phyloP scores from a whole-genome alignment of 2,113 vertebrate species.

The Toxostoma redivivum region DNA sequence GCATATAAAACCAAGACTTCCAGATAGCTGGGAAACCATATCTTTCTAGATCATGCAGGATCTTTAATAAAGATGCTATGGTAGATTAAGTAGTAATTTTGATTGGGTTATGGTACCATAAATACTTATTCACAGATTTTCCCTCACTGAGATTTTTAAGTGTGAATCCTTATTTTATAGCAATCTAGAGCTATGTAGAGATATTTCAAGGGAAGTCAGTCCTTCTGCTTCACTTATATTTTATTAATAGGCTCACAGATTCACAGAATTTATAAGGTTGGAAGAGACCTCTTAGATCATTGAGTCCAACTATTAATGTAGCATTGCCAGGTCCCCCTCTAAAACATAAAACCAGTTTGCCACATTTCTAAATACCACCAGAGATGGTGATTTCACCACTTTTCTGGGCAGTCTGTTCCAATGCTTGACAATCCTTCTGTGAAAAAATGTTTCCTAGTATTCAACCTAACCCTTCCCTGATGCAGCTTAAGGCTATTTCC shows the following conservation, averaged over 20 bases:
- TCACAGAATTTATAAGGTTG: not conserved
- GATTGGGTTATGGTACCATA: not conserved
- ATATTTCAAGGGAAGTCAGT: not conserved
- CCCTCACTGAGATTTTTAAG: not conserved
- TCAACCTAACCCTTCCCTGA: not conserved
- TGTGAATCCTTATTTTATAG: not conserved
- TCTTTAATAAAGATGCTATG: not conserved
- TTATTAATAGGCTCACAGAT: not conserved
- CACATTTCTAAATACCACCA: not conserved
- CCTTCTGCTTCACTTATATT: not conserved
- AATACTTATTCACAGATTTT: not conserved
- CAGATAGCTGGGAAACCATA: not conserved
- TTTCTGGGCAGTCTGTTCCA: not conserved
- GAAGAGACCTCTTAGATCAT: not conserved
- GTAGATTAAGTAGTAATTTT: not conserved
- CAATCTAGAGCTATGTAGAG: not conserved
- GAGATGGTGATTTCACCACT: not conserved
- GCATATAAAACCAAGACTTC: not conserved
- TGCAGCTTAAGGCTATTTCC: not conserved
- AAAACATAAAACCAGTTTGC: not conserved
- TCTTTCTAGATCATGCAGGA: not conserved
- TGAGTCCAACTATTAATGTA: not conserved
- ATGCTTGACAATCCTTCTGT: not conserved
- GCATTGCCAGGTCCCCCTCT: not conserved
- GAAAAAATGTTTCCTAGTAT: not conserved